These are phyloP conservation scores for Leucania comma DNA, from an alignment of 2,888 invertebrate species.

Conservation along the genomic window DNA sequence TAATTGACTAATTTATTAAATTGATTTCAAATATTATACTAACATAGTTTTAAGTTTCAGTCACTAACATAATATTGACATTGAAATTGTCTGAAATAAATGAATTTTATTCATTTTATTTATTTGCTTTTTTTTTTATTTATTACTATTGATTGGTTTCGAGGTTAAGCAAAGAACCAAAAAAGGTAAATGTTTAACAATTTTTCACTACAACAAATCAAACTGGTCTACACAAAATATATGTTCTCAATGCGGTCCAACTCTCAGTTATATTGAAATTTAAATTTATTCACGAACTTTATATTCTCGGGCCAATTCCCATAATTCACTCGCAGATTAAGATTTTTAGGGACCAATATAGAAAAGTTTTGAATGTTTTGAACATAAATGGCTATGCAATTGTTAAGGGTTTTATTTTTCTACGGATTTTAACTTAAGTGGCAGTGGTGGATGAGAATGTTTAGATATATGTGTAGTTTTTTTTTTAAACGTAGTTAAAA, in stretches of 20 bases:
- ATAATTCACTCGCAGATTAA: conserved; percentile 48
- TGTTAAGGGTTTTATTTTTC: not conserved
- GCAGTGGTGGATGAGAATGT: too few species aligned
- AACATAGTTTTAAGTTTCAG: too few species aligned
- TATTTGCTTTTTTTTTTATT: too few species aligned
- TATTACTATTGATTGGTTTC: too few species aligned
- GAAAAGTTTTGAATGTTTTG: conserved; percentile 9
- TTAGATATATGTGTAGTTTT: too few species aligned
- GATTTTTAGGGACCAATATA: conserved; percentile 17
- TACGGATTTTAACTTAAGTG: not conserved
- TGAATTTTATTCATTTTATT: too few species aligned
- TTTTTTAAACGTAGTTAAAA: too few species aligned
- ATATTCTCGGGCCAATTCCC: conserved; percentile 7
- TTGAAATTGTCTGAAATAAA: too few species aligned
- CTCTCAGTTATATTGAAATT: conserved; percentile 36
- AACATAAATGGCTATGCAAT: not conserved
- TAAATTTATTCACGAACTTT: conserved; percentile 47
- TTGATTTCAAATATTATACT: too few species aligned
- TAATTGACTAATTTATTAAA: too few species aligned
- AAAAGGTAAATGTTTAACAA: not conserved
- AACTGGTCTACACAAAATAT: conserved; percentile 7
- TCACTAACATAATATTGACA: too few species aligned
- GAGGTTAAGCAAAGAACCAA: too few species aligned
- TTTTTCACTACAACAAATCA: not conserved
- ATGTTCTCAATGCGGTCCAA: not conserved